Percentiles rank a stretch among this genome's conserved stretches.
Evolutionary conservation across 2,888 invertebrate species (phyloP).

Genomic region (Tetropium fuscum): DNA sequence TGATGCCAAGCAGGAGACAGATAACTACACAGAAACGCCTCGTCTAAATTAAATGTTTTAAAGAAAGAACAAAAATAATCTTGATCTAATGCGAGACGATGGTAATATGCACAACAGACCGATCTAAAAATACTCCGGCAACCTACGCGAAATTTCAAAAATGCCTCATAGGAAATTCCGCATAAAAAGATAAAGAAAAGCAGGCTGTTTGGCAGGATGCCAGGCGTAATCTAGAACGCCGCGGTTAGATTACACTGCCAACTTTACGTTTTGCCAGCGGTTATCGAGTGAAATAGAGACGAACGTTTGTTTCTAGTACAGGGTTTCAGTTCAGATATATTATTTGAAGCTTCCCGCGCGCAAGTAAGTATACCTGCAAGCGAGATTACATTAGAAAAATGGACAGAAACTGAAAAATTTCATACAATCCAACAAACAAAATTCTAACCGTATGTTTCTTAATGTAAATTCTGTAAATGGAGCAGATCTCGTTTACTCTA

Average conservation of each 20-base stretch:
- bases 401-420: too few species aligned
- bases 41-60: neutral
- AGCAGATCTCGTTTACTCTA: too few species aligned
- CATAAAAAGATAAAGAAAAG: constrained; percentile 22
- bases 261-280: too few species aligned
- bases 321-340: too few species aligned
- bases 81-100: constrained; percentile 27
- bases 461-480: too few species aligned
- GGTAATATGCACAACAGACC: constrained; percentile 14
- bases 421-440: too few species aligned
- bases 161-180: constrained; percentile 29
- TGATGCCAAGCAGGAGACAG: constrained; percentile 6
- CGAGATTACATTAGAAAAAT: too few species aligned
- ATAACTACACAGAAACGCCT: neutral
- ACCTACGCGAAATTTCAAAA: constrained; percentile 24
- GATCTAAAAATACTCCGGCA: constrained; percentile 7
- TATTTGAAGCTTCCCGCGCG: too few species aligned
- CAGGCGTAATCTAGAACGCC: constrained; percentile 20
- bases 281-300: too few species aligned
- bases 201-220: constrained; percentile 10
- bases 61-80: constrained; percentile 16
- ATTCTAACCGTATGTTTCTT: too few species aligned
- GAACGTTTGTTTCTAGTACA: too few species aligned
- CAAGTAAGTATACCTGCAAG: too few species aligned
- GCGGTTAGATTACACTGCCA: neutral